A percentile compares a stretch with the other conserved stretches of the same genome.
Conservation (phyloP, 2,797 vertebrate genomes). For the Pipistrellus pipistrellus region DNA sequence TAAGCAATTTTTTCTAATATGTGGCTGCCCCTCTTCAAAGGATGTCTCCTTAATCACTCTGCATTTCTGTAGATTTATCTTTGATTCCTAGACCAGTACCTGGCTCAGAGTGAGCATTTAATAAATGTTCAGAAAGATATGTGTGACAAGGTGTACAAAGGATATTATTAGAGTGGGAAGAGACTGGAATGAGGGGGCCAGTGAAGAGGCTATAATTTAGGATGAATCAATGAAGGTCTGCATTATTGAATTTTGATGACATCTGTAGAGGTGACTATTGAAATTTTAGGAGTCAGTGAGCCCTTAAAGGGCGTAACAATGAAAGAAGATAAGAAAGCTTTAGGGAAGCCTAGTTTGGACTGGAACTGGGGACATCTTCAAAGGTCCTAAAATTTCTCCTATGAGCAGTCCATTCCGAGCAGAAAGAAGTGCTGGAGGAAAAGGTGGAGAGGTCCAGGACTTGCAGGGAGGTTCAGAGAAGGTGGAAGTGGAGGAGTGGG, state of each 20-base stretch:
- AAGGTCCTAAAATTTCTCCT: neutral
- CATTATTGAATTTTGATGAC: conserved; percentile 36
- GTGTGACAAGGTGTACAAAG: neutral
- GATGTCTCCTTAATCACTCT: neutral
- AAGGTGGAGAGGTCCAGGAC: neutral
- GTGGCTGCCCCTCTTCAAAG: neutral
- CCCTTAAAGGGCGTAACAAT: neutral
- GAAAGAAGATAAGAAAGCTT: neutral
- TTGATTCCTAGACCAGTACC: neutral
- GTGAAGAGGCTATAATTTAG: neutral
- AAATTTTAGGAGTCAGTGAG: neutral
- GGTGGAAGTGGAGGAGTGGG: neutral
- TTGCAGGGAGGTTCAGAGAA: neutral
- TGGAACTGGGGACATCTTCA: neutral
- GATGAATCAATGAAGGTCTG: neutral
- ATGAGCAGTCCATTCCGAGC: neutral
- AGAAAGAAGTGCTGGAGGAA: conserved; percentile 10
- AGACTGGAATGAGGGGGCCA: conserved; percentile 3
- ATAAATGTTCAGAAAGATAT: neutral
- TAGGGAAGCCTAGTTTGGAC: conserved; percentile 7
- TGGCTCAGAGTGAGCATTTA: neutral
- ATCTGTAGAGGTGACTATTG: conserved; percentile 9
- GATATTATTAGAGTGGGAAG: neutral
- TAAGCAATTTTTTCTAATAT: neutral
- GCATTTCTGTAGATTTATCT: neutral